phyloP scores from a whole-genome alignment of 2,113 vertebrate genomes.

The Sapajus apella region DNA sequence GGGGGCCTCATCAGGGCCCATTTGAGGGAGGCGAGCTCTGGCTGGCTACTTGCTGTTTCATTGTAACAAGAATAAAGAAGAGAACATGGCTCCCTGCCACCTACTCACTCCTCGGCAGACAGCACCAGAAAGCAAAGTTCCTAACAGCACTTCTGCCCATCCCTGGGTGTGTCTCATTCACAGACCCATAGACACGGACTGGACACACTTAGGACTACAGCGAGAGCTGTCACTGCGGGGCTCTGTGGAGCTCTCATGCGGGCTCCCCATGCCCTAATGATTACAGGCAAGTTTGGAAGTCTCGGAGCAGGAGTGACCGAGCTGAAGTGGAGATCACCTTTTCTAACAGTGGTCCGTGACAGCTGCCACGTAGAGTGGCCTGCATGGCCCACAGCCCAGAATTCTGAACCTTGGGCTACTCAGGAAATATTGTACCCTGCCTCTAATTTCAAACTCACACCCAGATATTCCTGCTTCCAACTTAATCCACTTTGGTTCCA shows the following conservation, averaged over 20 bases:
- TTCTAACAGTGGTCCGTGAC: background rate
- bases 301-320: background rate
- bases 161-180: background rate
- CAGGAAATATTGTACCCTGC: background rate
- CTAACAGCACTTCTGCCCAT: background rate
- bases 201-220: background rate
- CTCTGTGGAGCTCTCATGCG: fast-evolving
- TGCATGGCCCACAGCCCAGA: background rate
- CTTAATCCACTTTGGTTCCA: background rate
- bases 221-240: background rate
- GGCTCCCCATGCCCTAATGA: background rate
- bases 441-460: background rate
- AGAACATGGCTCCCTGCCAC: background rate
- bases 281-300: background rate
- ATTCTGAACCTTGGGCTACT: background rate
- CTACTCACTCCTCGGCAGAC: background rate
- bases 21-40: fast-evolving
- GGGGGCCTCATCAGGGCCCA: background rate
- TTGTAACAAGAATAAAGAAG: background rate
- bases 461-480: background rate
- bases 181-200: background rate
- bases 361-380: background rate
- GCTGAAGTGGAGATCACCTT: background rate
- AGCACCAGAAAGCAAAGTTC: background rate
- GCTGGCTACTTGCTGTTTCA: background rate